Evolutionary conservation across 2,113 vertebrate genomes (phyloP).

Genomic region (Hyaena hyaena): DNA sequence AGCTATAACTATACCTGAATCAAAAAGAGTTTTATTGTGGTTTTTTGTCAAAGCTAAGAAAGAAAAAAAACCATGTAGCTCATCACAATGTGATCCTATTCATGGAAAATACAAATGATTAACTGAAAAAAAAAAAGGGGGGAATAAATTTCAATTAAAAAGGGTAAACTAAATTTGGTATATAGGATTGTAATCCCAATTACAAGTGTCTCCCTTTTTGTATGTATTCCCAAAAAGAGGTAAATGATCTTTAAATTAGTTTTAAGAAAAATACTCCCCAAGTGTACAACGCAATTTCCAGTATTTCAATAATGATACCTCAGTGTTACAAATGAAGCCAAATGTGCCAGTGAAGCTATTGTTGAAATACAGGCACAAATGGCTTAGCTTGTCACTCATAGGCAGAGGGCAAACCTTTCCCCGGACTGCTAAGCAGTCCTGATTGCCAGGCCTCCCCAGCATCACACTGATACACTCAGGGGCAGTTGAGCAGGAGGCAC

Average conservation of each 20-base stretch:
- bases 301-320: conserved; percentile 21
- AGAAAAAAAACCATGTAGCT: background rate
- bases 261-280: background rate
- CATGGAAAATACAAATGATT: background rate
- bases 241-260: background rate
- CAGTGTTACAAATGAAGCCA: background rate
- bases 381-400: background rate
- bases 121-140: background rate
- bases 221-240: background rate
- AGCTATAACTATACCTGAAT: background rate
- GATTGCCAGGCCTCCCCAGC: background rate
- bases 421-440: background rate
- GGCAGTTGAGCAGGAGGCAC: background rate
- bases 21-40: background rate
- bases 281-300: background rate
- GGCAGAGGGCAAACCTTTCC: background rate
- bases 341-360: background rate
- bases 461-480: background rate
- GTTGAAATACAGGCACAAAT: background rate
- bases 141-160: conserved; percentile 2
- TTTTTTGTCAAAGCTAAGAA: background rate
- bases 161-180: background rate
- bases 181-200: conserved; percentile 7
- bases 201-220: background rate
- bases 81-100: background rate